Evolutionary conservation across 2,888 invertebrate genomes (phyloP), one percentile per base, ranked within the genome.

Genomic region (Herminia tarsipennalis): DNA sequence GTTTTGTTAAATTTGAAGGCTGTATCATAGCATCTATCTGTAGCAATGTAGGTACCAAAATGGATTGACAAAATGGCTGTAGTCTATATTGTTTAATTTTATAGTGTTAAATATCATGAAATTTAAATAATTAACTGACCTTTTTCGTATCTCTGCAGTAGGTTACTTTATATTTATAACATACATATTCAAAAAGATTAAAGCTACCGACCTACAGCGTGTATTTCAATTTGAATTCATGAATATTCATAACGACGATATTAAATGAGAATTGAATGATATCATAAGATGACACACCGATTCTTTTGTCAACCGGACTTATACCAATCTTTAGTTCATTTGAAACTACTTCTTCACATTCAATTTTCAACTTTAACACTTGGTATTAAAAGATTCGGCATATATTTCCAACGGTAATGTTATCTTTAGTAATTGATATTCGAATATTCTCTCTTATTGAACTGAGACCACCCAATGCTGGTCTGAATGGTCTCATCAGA

Each of bases 381-480:
- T 3, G 6, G n/a, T 9, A 0, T 17, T 42, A 49, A 29, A 32
- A 32, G 4, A 5, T 2, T 9, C 8, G 1, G 13, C 3, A 20
- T 12, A 4, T 3, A 4, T 37, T 48, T 17, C 6, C 1, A 24
- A 6, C 3, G 8, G 10, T 2, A 8, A 14, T 17, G 0, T 20
- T 32, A 41, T 27, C 1, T 38, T 61, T 53, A 42, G 30, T 50
- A 42, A 57, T 54, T 56, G 29, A 49, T 52, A 45, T 65, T 61
- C 35, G 40, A 52, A 48, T 55, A 50, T 41, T 4, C 13, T 47
- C 32, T 56, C 65, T 67, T 66, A 81, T 83, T 81, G 79, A 78
- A 78, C 76, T 78, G 66, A 14, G 57, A 62, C 60, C 62, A 62
- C 70, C 78, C 77, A 83, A 82, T 78, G 60, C 59, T 57, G 56